Base-by-base conservation (phyloP, 2,113 vertebrate species). In the Phoenicopterus ruber region DNA sequence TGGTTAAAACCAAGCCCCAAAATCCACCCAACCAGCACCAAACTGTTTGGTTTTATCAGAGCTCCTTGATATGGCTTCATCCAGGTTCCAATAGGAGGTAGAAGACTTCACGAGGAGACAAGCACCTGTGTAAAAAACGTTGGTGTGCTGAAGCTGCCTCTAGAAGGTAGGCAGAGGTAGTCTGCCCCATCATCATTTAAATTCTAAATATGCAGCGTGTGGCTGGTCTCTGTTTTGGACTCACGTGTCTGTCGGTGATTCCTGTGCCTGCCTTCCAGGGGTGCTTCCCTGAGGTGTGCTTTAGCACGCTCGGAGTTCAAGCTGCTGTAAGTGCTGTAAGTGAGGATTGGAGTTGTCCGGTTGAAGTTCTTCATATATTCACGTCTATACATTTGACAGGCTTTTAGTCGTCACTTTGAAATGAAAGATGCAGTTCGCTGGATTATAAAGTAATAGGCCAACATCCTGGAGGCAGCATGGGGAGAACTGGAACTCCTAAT, bases 221-320 rank as follows among this genome's bases (percentile, higher is more conserved):
- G 29, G 4, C 55, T 59, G 42, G 8, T 81, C 29, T 54, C 28
- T 70, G 8, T n/a, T 88, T 89, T 49, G 70, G 46, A 86, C 7
- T 15, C 7, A 10, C 0, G 3, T 16, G 22, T 67, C 9, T 74
- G 4, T 1, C 0, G 1, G 17, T 77, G n/a, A 25, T 70, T 86
- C 28, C 32, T 24, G 42, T 71, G 25, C 47, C n/a, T 84, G 38
- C 34, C 10, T 87, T 89, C 69, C 32, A 59, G 42, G 25, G 13
- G 20, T n/a, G 18, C 81, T 94, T 78, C 49, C 25, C 19, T 32
- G 47, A 49, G n/a, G 20, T 58, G 15, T 50, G 55, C 58, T 66
- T 44, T 58, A 85, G 36, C 9, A 7, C 4, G 1, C 12, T 62
- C 17, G 18, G 49, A 18, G 47, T 70, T 90, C n/a, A 54, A 9